A percentile compares a stretch with the other conserved stretches of the same genome.
These are phyloP conservation scores for Chaetogeoica ovagalla DNA, from an alignment of 2,888 invertebrate species.

Conservation along the genomic window DNA sequence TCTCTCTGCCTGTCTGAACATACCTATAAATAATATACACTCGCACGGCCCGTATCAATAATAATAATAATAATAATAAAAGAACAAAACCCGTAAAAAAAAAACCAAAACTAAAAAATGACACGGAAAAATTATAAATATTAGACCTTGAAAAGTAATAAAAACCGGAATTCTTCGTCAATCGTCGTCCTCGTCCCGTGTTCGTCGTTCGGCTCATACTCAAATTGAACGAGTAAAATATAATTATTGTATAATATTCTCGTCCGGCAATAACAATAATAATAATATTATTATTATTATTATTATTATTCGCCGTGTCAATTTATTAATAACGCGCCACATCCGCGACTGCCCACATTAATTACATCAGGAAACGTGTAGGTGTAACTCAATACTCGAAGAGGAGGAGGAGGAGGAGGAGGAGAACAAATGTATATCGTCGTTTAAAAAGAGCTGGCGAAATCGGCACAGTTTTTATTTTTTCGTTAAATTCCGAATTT, in stretches of 20 bases:
- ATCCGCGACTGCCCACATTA: neutral
- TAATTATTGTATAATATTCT: neutral
- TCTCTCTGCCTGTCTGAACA: neutral
- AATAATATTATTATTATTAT: no score
- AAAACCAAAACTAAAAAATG: neutral
- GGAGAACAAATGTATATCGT: no score
- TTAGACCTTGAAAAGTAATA: conserved; percentile 23
- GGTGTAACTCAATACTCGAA: no score
- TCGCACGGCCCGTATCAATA: neutral
- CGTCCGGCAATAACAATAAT: conserved; percentile 12
- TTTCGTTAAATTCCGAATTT: no score
- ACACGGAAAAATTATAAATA: conserved; percentile 4
- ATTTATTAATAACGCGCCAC: neutral
- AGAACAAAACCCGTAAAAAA: neutral
- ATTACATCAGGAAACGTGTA: neutral
- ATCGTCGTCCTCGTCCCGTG: neutral
- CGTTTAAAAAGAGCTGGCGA: no score
- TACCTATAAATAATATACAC: neutral
- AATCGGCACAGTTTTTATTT: no score
- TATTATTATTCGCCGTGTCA: neutral
- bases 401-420: no score
- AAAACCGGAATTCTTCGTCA: conserved; percentile 29
- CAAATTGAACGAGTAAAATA: conserved; percentile 5
- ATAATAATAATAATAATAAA: neutral
- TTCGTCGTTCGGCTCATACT: neutral